Base-by-base conservation (phyloP, 2,888 invertebrate species). In the Sphecodes monilicornis region DNA sequence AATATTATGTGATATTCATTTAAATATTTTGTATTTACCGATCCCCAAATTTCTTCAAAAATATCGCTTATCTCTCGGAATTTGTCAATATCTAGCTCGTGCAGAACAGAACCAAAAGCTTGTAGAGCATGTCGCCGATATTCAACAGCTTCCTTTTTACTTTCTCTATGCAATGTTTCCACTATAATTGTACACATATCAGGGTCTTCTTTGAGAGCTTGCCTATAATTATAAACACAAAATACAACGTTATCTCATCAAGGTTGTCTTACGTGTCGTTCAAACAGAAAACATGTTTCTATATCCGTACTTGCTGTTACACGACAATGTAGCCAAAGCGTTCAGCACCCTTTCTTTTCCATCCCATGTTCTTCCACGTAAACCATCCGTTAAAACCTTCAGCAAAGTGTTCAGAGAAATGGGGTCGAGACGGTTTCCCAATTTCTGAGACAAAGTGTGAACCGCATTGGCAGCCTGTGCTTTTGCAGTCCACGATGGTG, bases 401-500 rank as follows among this genome's bases (percentile, higher is more conserved):
- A 98, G 95, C 29, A 98, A 95, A 70, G 95, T 95, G 88, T 96
- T 96, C 41, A 97, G 95, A 84, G 97, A 96, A 5, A 96, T 95
- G 11, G 96, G 96, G 46, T 96, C 96, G 85, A 98, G 95, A 0
- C 96, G 96, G 0, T 96, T 93, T 11, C 96, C 96, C 4, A 98
- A 94, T 91, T 97, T 97, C 41, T 95, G 96, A 8, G 98, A 98
- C 75, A 98, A 96, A 0, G 98, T 98, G 84, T 97, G 96, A 88
- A 98, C 97, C 32, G 98, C 97, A 93, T 97, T 97, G 1, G 98
- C 98, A 2, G 97, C 98, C 96, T 97, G 94, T 8, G 98, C 97
- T 95, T 98, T 98, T 91, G 97, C 97, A 18, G 96, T 96, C 98
- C 98, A 99, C 57, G 97, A 98, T 77, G 97, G 96, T n/a, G 98